Evolutionary conservation across 2,113 vertebrate genomes (phyloP).

Genomic region (Balaenoptera acutorostrata): DNA sequence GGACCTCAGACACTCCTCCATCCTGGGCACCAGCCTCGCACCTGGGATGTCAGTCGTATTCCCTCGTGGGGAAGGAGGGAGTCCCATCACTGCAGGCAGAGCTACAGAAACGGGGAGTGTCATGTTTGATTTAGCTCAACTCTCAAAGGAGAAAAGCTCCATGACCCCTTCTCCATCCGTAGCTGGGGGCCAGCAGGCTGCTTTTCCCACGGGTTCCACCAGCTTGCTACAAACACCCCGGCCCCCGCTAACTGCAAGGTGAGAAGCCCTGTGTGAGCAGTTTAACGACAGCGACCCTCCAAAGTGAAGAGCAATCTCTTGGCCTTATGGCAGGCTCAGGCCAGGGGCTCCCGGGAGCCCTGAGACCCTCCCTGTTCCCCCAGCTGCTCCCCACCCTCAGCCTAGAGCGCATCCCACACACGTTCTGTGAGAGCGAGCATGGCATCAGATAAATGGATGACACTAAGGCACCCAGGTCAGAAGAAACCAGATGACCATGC

Average conservation of each 20-base stretch:
- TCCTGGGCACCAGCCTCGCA: background rate
- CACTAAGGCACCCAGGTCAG: background rate
- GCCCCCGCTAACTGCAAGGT: background rate
- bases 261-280: background rate
- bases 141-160: background rate
- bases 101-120: background rate
- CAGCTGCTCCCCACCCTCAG: background rate
- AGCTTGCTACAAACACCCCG: too few species aligned
- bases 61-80: background rate
- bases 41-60: background rate
- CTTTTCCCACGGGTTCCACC: background rate
- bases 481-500: background rate
- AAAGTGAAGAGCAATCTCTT: background rate
- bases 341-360: background rate
- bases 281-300: background rate
- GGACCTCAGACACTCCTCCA: background rate
- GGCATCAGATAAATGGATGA: background rate
- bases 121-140: background rate
- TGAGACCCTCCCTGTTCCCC: background rate
- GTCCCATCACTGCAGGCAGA: fast-evolving
- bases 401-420: background rate
- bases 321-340: background rate
- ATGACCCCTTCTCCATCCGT: background rate
- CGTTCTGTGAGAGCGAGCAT: background rate
- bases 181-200: too few species aligned